Conservation (phyloP, 2,797 vertebrate genomes). For the Sarcoramphus papa region DNA sequence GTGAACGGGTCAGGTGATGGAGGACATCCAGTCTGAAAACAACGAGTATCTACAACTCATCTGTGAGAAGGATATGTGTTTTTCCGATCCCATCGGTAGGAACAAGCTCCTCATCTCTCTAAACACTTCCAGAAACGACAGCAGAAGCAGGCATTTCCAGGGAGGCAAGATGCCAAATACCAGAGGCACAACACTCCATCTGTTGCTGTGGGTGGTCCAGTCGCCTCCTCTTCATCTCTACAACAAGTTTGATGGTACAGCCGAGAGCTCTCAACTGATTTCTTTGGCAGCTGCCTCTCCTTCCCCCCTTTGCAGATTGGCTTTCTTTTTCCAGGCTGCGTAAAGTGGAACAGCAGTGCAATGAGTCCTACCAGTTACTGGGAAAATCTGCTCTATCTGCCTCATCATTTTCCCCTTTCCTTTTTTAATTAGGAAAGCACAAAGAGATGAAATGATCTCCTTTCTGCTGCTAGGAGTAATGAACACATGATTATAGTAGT, state of each 20-base stretch:
- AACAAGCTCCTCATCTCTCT: not conserved
- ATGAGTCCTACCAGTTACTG: not conserved
- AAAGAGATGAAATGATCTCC: not conserved
- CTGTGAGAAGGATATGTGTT: not conserved
- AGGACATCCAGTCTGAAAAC: not conserved
- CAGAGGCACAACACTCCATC: constrained; percentile 18
- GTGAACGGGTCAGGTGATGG: not conserved
- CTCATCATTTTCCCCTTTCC: not conserved
- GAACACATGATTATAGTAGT: not conserved
- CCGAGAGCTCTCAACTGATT: not conserved
- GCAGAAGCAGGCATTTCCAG: constrained; percentile 25
- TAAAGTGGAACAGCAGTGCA: not conserved
- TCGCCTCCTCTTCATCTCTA: constrained; percentile 30
- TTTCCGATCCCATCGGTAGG: not conserved
- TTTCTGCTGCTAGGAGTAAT: not conserved
- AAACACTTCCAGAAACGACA: not conserved
- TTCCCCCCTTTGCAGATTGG: not conserved
- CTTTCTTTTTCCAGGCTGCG: not conserved
- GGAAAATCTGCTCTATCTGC: not conserved
- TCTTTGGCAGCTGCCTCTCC: not conserved
- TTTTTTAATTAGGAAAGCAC: not conserved
- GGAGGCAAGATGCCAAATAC: constrained; percentile 10
- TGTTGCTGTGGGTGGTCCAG: constrained; percentile 31
- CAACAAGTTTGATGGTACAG: not conserved
- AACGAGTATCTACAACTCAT: not conserved